Evolutionary conservation across 1,140 invertebrate genomes (phyloP), one percentile per base, ranked within the genome.

Genomic region (Chymomyza costata): DNA sequence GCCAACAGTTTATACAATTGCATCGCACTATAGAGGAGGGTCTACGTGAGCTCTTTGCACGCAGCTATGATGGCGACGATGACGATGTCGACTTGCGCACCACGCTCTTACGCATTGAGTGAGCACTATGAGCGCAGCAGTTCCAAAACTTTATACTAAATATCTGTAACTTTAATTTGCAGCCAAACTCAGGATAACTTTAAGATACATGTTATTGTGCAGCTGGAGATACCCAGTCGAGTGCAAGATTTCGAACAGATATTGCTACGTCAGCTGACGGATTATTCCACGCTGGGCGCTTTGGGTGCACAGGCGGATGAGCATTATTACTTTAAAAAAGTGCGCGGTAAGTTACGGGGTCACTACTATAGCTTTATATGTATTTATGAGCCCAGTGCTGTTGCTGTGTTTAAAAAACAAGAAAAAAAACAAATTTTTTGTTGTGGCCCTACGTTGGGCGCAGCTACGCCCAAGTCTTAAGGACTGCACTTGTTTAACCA

Each of bases 121-220:
- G 18, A 81, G 80, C 63, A n/a, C n/a, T n/a, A n/a, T n/a, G n/a
- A n/a, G n/a, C n/a, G n/a, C n/a, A n/a, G n/a, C n/a, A n/a, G n/a
- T n/a, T n/a, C n/a, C n/a, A n/a, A n/a, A n/a, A n/a, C n/a, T n/a
- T n/a, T n/a, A n/a, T n/a, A n/a, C n/a, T n/a, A n/a, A n/a, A n/a
- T n/a, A n/a, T n/a, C n/a, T n/a, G n/a, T n/a, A n/a, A n/a, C n/a
- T n/a, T n/a, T n/a, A n/a, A n/a, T 2, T n/a, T 17, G 1, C 14
- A 84, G 82, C 2, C 66, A 13, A 1, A 81, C 65, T 5, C 15
- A 46, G 1, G 83, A 85, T 40, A 8, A 6, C 3, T 85, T 49
- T 34, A 62, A 70, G 34, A 43, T 61, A n/a, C 48, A 64, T 21
- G 71, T 62, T 7, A 43, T 62, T 6, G 51, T 82, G 7, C 63